Conservation (phyloP, 2,888 invertebrate species). For the Pyrochroa serraticornis region DNA sequence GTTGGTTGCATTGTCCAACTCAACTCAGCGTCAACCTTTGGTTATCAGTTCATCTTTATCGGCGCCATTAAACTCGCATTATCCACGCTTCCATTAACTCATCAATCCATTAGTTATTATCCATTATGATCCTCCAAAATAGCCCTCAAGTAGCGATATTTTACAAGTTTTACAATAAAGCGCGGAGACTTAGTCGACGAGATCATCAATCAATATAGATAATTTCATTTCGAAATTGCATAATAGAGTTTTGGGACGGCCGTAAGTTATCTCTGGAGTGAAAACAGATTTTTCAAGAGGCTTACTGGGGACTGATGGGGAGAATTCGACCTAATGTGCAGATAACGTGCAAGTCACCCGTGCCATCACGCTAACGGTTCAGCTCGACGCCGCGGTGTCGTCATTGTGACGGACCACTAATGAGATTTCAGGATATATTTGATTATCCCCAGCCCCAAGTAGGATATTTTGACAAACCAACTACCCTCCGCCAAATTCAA, state of each 20-base stretch:
- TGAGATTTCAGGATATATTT: conserved; percentile 44
- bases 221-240: conserved; percentile 53
- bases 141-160: conserved; percentile 40
- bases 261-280: conserved; percentile 46
- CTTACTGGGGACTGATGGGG: conserved; percentile 27
- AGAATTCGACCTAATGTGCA: conserved; percentile 41
- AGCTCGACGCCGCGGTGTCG: conserved; percentile 37
- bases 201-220: conserved; percentile 53
- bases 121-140: conserved; percentile 41
- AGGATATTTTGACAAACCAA: conserved; percentile 32
- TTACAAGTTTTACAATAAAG: conserved; percentile 46
- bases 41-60: conserved; percentile 40
- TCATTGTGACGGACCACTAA: conserved; percentile 40
- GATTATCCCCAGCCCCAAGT: conserved; percentile 35
- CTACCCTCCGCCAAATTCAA: too few relatives aligned
- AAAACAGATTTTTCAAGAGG: conserved; percentile 48
- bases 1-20: conserved; percentile 21
- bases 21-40: conserved; percentile 27
- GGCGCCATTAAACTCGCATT: conserved; percentile 44
- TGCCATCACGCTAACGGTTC: conserved; percentile 40
- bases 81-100: conserved; percentile 46
- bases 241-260: conserved; percentile 46
- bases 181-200: conserved; percentile 42
- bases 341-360: conserved; percentile 52
- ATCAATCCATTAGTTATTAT: conserved; percentile 50